A percentile compares a stretch with the other conserved stretches of the same genome.
phyloP scores from a whole-genome alignment of 2,888 invertebrate species.

The Stegana nigrithorax region DNA sequence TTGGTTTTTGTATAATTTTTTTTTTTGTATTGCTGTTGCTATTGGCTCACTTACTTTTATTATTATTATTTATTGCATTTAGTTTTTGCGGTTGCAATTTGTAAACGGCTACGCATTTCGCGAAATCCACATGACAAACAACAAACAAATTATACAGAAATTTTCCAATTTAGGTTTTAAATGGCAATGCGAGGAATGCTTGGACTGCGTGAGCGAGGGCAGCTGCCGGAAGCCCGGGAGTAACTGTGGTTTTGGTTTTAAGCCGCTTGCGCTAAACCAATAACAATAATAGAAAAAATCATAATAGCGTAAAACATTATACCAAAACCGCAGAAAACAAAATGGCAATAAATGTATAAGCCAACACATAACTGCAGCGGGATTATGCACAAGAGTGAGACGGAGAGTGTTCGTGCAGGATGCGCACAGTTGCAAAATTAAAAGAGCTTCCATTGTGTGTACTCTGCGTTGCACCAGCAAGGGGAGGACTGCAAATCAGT shows the following conservation, averaged over 20 bases:
- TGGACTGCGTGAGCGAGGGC: too few species aligned
- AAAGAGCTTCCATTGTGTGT: too few species aligned
- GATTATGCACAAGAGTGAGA: too few species aligned
- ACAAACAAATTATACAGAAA: slow-evolving; percentile 9
- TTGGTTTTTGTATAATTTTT: neutral
- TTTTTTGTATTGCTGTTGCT: neutral
- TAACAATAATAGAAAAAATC: too few species aligned
- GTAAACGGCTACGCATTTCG: slow-evolving; percentile 10
- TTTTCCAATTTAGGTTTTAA: neutral
- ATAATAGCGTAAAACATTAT: neutral
- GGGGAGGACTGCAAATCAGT: neutral
- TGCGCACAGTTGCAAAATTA: neutral
- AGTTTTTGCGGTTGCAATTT: slow-evolving; percentile 13
- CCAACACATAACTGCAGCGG: too few species aligned
- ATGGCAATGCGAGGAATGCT: too few species aligned
- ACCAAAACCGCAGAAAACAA: neutral
- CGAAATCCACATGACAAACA: neutral
- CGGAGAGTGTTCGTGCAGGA: neutral
- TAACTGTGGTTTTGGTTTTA: too few species aligned
- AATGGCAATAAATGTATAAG: neutral
- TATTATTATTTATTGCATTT: slow-evolving; percentile 15
- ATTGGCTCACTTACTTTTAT: neutral
- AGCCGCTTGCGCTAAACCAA: neutral
- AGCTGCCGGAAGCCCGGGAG: too few species aligned
- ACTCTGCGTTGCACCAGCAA: too few species aligned